These are phyloP conservation scores for Hemiprocne comata DNA, from an alignment of 2,113 vertebrate genomes.

Conservation along the genomic window DNA sequence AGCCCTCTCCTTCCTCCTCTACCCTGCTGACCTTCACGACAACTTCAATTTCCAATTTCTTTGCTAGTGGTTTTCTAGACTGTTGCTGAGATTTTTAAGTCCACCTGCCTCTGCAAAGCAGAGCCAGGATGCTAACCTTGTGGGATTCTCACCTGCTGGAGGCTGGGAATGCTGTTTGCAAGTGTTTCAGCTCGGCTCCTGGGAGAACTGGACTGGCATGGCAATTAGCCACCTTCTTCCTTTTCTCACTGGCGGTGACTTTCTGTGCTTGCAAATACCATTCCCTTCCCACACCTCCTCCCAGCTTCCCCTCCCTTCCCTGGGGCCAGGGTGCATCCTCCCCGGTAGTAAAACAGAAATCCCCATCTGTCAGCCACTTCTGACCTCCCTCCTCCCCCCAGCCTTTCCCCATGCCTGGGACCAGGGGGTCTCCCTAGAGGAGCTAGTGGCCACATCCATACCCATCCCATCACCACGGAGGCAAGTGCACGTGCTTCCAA, in stretches of 20 bases:
- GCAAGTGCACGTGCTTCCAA: fast-evolving
- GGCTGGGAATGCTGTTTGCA: not conserved
- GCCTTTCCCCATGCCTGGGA: not conserved
- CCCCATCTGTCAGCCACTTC: not conserved
- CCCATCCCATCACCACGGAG: not conserved
- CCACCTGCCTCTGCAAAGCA: not conserved
- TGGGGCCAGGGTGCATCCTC: not conserved
- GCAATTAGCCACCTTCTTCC: slow-evolving; percentile 30
- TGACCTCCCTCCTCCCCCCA: not conserved
- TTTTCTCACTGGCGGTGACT: not conserved
- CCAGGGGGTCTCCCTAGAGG: not conserved
- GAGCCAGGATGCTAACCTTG: not conserved
- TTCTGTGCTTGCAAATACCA: slow-evolving; percentile 32
- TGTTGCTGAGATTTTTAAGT: not conserved
- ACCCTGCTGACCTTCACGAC: not conserved
- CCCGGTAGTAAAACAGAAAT: not conserved
- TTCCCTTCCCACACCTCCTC: slow-evolving; percentile 57
- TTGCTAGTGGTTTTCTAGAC: not conserved
- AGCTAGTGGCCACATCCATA: not conserved
- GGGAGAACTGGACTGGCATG: slow-evolving; percentile 44
- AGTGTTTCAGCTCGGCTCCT: not conserved
- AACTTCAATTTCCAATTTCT: not conserved
- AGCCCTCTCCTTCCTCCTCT: not conserved
- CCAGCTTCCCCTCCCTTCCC: slow-evolving; percentile 12
- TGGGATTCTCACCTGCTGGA: not conserved